Base-by-base conservation (phyloP, 2,888 invertebrate genomes). In the Apamea epomidion region DNA sequence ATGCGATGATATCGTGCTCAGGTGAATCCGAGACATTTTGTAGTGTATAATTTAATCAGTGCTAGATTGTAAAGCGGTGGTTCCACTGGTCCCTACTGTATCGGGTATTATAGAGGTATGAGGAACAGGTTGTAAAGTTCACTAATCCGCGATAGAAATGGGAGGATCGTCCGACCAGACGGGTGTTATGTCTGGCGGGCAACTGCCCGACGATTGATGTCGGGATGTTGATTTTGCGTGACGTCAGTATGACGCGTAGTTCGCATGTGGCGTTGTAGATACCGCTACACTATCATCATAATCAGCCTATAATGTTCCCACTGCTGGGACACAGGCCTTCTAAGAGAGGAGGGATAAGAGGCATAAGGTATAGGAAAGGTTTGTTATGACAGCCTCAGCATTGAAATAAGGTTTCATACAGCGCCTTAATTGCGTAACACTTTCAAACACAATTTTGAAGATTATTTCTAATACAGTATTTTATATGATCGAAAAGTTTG, bases 1-100 rank as follows among this genome's bases (percentile, higher is more conserved):
- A 70, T 87, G 86, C 48, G 85, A 80, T 84, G 71, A 74, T 81
- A 77, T 75, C 80, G 82, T 88, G 78, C 45, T 37, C 62, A 69
- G 69, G 83, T 70, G 48, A 67, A 69, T 73, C 60, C 8, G 16
- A 72, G 48, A 74, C 58, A 74, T 68, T 84, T 74, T 80, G 58
- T 76, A 62, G 42, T 58, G 45, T 70, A 75, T 68, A 64, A 85
- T 74, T 81, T 78, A 81, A 85, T 84, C 51, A 72, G 72, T 80
- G 14, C 16, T 32, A 60, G 7, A 70, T 62, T 51, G 32, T 83
- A 70, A 79, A 25, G 51, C 21, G 29, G 25, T 68, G 37, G 29
- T 32, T 21, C 18, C 14, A 74, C 37, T 42, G 37, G 32, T 51
- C n/a, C n/a, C n/a, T n/a, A 12, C 48, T 29, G n/a, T 29, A 58